Percentiles rank a stretch among this genome's conserved stretches.
Evolutionary conservation across 2,888 invertebrate genomes (phyloP).

Genomic region (Lucinisca nassula): DNA sequence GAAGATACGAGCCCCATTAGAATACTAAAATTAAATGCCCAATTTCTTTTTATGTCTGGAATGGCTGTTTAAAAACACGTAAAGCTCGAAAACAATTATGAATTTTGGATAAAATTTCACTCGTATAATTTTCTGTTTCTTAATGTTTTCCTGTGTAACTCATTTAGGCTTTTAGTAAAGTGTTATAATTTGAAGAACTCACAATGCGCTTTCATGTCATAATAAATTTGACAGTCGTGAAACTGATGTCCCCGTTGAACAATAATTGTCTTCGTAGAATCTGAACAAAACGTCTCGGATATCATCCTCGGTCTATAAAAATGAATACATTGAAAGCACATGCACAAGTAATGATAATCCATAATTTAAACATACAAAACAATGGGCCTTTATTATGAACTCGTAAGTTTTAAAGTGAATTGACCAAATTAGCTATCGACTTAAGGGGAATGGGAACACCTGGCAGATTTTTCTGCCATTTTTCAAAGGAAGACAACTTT

Average conservation of each 20-base stretch:
- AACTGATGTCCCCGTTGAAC: background rate
- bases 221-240: background rate
- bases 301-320: background rate
- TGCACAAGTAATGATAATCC: background rate
- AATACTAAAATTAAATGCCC: slow-evolving; percentile 9
- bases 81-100: slow-evolving; percentile 5
- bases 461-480: too few relatives aligned
- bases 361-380: background rate
- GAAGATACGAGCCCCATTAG: background rate
- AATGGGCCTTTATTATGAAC: background rate
- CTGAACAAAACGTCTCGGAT: background rate
- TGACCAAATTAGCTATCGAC: background rate
- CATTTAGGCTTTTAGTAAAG: background rate
- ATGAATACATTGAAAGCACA: background rate
- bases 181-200: background rate
- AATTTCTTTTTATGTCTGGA: slow-evolving; percentile 8
- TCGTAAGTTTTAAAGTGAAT: background rate
- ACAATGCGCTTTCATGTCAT: background rate
- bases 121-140: background rate
- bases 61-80: background rate
- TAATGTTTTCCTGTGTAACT: background rate
- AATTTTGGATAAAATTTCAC: slow-evolving; percentile 15
- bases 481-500: too few relatives aligned
- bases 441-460: too few relatives aligned
- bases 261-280: slow-evolving; percentile 2